Base-by-base conservation (phyloP, 2,888 invertebrate species). In the Alloplasta piceator region DNA sequence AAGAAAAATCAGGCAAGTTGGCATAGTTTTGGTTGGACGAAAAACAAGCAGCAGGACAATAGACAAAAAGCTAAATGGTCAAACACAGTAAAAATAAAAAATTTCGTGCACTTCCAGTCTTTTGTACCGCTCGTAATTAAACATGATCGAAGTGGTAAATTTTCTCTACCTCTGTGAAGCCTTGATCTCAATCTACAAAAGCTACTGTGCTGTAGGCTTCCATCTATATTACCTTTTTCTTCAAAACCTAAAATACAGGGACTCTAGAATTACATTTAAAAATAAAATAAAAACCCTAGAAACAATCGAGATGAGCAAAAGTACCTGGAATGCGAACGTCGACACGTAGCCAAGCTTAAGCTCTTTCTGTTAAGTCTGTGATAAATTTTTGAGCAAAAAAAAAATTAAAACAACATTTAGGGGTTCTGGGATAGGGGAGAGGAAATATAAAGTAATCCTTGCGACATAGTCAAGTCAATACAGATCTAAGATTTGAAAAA, bases 291-390 rank as follows among this genome's bases (percentile, higher is more conserved):
- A 43, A 41, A 41, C 6, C 36, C 56, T 55, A 58, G 26, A 10
- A 55, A 61, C 56, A 50, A 12, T 70, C 52, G 60, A 52, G 52
- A 58, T 79, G 80, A 82, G 86, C 85, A 87, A 88, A 88, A 89
- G 88, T 90, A 90, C 90, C 90, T 90, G 89, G 82, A 85, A 83
- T 86, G 85, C 83, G 88, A 85, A 72, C 46, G 81, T 87, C 85
- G 88, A 87, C 83, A 87, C 83, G 86, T 84, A 86, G 86, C 85
- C 84, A 86, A 84, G 87, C 86, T 87, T 71, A 87, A 87, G 83
- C 82, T 81, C 73, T 68, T 70, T 63, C 46, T 85, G 72, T 80
- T 74, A 72, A 84, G 82, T 82, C 82, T 82, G 55, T 78, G 39
- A 70, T 39, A 67, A 67, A 58, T 58, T 64, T 52, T 58, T 66